A percentile compares a stretch with the other conserved stretches of the same genome.
phyloP scores from a whole-genome alignment of 2,888 invertebrate genomes.

The Coelopa pilipes region DNA sequence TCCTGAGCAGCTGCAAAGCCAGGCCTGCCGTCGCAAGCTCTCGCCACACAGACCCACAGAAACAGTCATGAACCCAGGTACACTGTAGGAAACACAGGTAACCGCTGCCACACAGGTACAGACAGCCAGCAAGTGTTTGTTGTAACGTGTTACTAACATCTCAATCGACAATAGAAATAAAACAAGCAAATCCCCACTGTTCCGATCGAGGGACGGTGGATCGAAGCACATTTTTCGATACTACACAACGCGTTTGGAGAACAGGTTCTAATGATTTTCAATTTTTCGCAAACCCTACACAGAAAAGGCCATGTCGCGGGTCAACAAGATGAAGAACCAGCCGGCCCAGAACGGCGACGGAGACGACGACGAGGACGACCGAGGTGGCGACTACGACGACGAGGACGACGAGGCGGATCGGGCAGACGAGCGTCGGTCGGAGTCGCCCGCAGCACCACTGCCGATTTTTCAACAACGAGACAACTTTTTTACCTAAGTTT shows the following conservation, averaged over 20 bases:
- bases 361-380: slow-evolving; percentile 33
- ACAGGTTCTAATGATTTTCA: neutral
- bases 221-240: neutral
- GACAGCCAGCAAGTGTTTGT: slow-evolving; percentile 10
- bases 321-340: slow-evolving; percentile 45
- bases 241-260: neutral
- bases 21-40: neutral
- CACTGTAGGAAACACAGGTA: slow-evolving; percentile 1
- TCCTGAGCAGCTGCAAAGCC: neutral
- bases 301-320: slow-evolving; percentile 81
- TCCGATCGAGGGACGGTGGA: neutral
- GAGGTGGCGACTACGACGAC: slow-evolving; percentile 30
- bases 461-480: slow-evolving; percentile 89
- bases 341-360: slow-evolving; percentile 21
- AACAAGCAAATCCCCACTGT: neutral
- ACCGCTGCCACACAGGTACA: neutral
- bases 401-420: slow-evolving; percentile 26
- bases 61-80: slow-evolving; percentile 26
- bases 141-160: neutral
- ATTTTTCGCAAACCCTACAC: slow-evolving; percentile 37
- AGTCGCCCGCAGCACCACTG: slow-evolving; percentile 77
- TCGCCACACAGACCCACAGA: neutral
- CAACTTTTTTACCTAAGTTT: slow-evolving; percentile 77
- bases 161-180: neutral
- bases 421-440: slow-evolving; percentile 69